phyloP scores from a whole-genome alignment of 2,888 invertebrate genomes.

The Merodon equestris region DNA sequence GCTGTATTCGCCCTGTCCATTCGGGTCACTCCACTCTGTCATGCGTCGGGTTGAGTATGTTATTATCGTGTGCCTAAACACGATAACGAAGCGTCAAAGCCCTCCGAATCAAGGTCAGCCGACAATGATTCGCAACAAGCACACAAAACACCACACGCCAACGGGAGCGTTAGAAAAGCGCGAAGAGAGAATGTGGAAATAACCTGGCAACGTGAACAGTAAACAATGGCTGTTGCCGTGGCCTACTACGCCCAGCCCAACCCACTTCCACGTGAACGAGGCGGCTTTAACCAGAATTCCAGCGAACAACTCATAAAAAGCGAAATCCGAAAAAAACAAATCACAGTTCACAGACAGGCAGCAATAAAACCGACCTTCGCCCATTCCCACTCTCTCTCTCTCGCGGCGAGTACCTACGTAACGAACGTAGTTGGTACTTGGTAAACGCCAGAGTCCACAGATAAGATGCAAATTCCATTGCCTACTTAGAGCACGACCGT shows the following conservation, averaged over 20 bases:
- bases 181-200: neutral
- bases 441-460: neutral
- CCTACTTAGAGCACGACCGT: too few species aligned
- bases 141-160: too few species aligned
- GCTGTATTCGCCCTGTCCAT: too few species aligned
- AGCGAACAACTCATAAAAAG: neutral
- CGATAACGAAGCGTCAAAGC: neutral
- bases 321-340: neutral
- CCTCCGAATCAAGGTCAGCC: neutral
- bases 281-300: slow-evolving; percentile 3
- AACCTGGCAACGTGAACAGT: too few species aligned
- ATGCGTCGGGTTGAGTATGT: too few species aligned
- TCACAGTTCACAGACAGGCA: slow-evolving; percentile 3
- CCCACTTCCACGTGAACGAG: slow-evolving; percentile 8
- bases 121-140: too few species aligned
- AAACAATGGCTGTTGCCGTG: too few species aligned
- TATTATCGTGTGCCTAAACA: neutral
- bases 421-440: too few species aligned
- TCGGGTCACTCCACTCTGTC: too few species aligned
- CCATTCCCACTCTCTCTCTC: too few species aligned
- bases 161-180: too few species aligned
- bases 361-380: slow-evolving; percentile 9
- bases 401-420: too few species aligned
- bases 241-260: neutral
- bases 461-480: neutral